phyloP scores from a whole-genome alignment of 2,113 vertebrate species.

The Lipotes vexillifer region DNA sequence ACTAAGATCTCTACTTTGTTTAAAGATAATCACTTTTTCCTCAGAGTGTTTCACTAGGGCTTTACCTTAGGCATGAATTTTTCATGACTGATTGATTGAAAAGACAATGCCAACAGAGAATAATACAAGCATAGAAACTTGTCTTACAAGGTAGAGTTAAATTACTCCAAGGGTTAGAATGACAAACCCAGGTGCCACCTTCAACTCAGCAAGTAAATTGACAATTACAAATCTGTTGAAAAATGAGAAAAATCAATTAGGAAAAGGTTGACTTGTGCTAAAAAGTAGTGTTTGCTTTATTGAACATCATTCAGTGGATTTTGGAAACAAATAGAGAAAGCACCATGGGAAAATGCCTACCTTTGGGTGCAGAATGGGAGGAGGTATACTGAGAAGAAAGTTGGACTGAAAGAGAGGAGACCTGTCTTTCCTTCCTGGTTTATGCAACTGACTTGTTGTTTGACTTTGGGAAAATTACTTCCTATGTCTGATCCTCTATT shows the following conservation, averaged over 20 bases:
- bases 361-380: background rate
- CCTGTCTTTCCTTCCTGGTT: background rate
- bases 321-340: conserved; percentile 6
- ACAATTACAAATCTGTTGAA: conserved; percentile 78
- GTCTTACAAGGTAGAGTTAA: conserved; percentile 70
- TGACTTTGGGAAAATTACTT: conserved; percentile 23
- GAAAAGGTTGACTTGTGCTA: conserved; percentile 73
- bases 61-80: conserved; percentile 57
- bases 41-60: conserved; percentile 35
- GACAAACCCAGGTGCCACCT: conserved; percentile 66
- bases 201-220: conserved; percentile 72
- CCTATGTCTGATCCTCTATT: background rate
- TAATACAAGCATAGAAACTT: conserved; percentile 30
- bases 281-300: conserved; percentile 74
- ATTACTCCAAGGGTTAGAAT: conserved; percentile 73
- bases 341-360: background rate
- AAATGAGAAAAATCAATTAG: conserved; percentile 78
- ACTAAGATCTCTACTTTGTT: conserved; percentile 15
- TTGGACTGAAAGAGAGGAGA: background rate
- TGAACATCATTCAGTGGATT: conserved; percentile 58
- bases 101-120: conserved; percentile 51
- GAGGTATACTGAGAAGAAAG: background rate
- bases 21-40: conserved; percentile 45
- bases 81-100: conserved; percentile 67
- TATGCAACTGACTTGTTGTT: background rate